Evolutionary conservation across 2,888 invertebrate genomes (phyloP).

Genomic region (Rotaria magnacalcarata): DNA sequence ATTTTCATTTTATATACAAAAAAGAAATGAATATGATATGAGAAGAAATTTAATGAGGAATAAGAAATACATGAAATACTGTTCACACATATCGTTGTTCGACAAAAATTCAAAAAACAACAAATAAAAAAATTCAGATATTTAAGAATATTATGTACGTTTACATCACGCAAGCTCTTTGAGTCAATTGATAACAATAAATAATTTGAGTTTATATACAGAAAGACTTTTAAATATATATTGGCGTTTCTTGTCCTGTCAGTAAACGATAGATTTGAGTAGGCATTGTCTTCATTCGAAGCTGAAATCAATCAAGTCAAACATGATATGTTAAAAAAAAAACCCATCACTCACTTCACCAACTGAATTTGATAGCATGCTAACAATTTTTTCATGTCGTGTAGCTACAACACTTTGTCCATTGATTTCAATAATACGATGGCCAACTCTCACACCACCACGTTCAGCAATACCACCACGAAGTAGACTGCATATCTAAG

Average conservation of each 20-base stretch:
- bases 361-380: slow-evolving; percentile 93
- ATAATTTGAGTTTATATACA: neutral
- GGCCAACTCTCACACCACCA: slow-evolving; percentile 95
- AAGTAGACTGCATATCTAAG: slow-evolving; percentile 88
- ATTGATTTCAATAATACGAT: slow-evolving; percentile 99
- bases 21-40: neutral
- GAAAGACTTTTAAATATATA: slow-evolving; percentile 40
- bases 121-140: neutral
- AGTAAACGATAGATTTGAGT: slow-evolving; percentile 98
- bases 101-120: neutral
- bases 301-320: slow-evolving; percentile 56
- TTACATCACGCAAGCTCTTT: slow-evolving; percentile 1
- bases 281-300: slow-evolving; percentile 99
- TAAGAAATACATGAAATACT: neutral
- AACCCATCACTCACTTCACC: slow-evolving; percentile 68
- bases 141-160: neutral
- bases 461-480: slow-evolving; percentile 97
- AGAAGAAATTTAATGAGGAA: neutral
- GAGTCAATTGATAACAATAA: neutral
- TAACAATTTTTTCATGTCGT: slow-evolving; percentile 97
- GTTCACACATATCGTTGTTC: neutral
- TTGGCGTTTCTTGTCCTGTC: slow-evolving; percentile 80
- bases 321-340: neutral
- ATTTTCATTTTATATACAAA: neutral
- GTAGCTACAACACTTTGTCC: slow-evolving; percentile 98